Conservation (phyloP, 2,113 vertebrate genomes). For the Microcebus ravelobensis region DNA sequence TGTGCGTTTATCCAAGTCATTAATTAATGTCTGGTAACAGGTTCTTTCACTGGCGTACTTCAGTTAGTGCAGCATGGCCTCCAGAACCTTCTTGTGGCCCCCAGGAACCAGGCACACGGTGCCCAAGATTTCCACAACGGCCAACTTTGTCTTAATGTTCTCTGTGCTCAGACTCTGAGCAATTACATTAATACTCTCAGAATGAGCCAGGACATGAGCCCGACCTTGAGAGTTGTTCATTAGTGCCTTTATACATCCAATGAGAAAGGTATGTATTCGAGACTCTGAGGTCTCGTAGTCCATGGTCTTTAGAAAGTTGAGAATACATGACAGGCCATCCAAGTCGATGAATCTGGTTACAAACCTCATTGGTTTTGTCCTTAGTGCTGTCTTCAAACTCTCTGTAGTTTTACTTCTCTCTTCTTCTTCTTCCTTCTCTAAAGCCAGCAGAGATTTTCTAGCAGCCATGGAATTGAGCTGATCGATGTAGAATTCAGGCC, state of each 20-base stretch:
- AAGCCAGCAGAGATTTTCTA: conserved; percentile 95
- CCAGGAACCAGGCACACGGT: conserved; percentile 98
- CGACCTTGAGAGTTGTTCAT: conserved; percentile 99
- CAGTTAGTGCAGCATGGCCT: conserved; percentile 99
- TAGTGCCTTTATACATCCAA: conserved; percentile 98
- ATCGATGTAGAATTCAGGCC: conserved; percentile 99
- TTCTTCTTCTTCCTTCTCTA: conserved; percentile 98
- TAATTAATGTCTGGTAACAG: conserved; percentile 97
- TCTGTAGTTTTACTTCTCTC: conserved; percentile 99
- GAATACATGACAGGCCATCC: conserved; percentile 97
- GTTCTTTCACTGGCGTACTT: conserved; percentile 97
- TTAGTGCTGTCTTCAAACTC: conserved; percentile 96
- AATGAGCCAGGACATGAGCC: conserved; percentile 96
- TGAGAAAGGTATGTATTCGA: conserved; percentile 99
- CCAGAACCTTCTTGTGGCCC: conserved; percentile 96
- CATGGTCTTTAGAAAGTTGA: conserved; percentile 99
- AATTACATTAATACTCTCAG: conserved; percentile 98
- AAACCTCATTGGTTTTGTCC: conserved; percentile 99
- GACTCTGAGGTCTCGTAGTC: conserved; percentile 99
- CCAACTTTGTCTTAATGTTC: conserved; percentile 99
- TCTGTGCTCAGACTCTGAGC: conserved; percentile 99
- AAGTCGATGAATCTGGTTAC: conserved; percentile 98
- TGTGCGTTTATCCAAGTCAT: conserved; percentile 96
- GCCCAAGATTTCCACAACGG: conserved; percentile 99
- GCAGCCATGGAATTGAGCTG: conserved; percentile 99